A percentile compares a stretch with the other conserved stretches of the same genome.
Evolutionary conservation across 2,113 vertebrate genomes (phyloP).

Genomic region (Pycnonotus jocosus): DNA sequence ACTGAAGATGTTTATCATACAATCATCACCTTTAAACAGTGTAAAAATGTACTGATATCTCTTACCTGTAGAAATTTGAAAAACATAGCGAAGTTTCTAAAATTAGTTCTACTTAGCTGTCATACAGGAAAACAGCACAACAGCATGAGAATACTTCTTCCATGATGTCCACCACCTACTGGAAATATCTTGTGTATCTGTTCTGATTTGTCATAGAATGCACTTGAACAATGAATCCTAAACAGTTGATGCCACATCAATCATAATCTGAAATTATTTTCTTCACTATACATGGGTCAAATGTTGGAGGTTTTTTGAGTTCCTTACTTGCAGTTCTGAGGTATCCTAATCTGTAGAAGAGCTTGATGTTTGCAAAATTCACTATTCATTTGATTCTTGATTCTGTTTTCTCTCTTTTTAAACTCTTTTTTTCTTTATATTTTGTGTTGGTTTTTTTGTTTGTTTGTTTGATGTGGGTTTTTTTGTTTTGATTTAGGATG

Average conservation of each 20-base stretch:
- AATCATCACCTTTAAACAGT: neutral
- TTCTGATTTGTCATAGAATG: neutral
- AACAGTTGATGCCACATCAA: neutral
- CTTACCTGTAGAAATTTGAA: neutral
- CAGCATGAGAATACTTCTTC: neutral
- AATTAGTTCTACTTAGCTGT: neutral
- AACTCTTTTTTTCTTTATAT: neutral
- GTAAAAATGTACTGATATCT: neutral
- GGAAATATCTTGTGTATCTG: neutral
- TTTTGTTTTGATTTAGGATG: neutral
- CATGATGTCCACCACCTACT: neutral
- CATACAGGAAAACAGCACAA: neutral
- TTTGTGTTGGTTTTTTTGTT: neutral
- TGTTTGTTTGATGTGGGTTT: neutral
- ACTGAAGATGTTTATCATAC: neutral
- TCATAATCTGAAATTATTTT: neutral
- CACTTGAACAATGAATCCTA: neutral
- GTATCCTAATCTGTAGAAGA: neutral
- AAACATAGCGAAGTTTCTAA: neutral
- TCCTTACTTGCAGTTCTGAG: neutral
- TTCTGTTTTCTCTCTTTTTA: neutral
- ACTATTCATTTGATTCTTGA: neutral
- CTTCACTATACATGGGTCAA: neutral
- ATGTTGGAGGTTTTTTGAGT: neutral
- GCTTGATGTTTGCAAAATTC: neutral